Base-by-base conservation (phyloP, 1,140 invertebrate species). In the Tribolium castaneum region DNA sequence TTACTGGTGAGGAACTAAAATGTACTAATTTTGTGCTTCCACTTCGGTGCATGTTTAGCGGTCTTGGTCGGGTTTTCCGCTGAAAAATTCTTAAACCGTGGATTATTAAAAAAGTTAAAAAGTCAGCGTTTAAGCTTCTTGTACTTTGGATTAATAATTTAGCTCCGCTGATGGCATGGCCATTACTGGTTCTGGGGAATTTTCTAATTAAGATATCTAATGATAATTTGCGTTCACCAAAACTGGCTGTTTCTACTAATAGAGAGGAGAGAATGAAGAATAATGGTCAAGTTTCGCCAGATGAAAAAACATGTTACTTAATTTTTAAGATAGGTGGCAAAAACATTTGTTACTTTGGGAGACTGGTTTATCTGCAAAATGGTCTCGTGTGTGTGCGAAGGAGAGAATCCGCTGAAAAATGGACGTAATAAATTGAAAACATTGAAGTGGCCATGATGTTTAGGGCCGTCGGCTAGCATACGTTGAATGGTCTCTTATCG, bases 401-500 rank as follows among this genome's bases (percentile, higher is more conserved):
- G 7, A 51, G 72, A 75, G 59, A 54, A 51, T n/a, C 72, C 72
- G 59, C 72, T 75, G 72, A 75, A 75, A 75, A 39, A 66, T 75
- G 72, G 25, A 45, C 30, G 72, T 59, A 52, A 56, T 75, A 75
- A 75, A 75, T 45, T 56, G 51, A 66, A 34, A 73, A 73, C 56
- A 62, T 50, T 14, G 66, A 49, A 70, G 66, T 76, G 75, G 30
- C 75, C 49, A 66, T 62, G 75, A 76, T 62, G 49, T 54, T 76
- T 76, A 70, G 56, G 56, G 56, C 75, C 75, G 34, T 62, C 39
- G 39, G 56, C 39, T 19, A 75, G 56, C 77, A 78, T 80, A 78
- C 75, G 52, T 70, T 79, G 73, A 76, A 76, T 76, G 39, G 45
- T 70, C 75, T 62, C 75, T 80, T 80, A 78, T 80, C 80, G 73